These are phyloP conservation scores for Leptodactylus fuscus DNA, from an alignment of 2,113 vertebrate genomes.

Conservation along the genomic window DNA sequence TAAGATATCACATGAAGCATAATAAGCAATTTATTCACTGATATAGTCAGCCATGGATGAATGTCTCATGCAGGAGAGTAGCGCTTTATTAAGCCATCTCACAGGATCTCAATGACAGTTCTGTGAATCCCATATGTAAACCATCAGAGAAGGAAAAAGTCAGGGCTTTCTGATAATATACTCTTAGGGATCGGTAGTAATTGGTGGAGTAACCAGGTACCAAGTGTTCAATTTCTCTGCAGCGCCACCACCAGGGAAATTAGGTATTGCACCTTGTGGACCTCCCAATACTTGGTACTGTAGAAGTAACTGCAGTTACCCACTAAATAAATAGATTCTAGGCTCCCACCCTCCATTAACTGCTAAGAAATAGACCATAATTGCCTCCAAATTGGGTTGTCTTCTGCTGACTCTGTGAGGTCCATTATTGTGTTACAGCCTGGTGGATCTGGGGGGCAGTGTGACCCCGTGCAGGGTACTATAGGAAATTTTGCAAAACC, in stretches of 20 bases:
- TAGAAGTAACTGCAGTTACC: no score
- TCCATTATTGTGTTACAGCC: neutral
- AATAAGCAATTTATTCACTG: slow-evolving; percentile 14
- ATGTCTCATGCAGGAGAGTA: neutral
- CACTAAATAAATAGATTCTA: no score
- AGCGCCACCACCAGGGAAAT: neutral
- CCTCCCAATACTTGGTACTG: no score
- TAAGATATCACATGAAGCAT: slow-evolving; percentile 1
- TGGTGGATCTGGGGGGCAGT: no score
- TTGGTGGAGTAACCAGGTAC: neutral
- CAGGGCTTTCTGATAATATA: neutral
- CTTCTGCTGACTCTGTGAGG: no score
- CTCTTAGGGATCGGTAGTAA: neutral
- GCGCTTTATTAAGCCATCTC: slow-evolving; percentile 5
- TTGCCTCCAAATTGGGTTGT: no score
- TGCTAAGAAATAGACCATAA: no score
- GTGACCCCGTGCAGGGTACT: no score
- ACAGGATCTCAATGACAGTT: neutral
- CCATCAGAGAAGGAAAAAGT: no score
- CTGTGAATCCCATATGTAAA: neutral
- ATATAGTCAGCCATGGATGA: neutral
- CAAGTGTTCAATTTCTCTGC: neutral
- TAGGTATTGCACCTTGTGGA: neutral
- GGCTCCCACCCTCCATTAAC: no score
- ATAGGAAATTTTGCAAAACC: no score